phyloP scores from a whole-genome alignment of 1,140 invertebrate species.

The Bombus polaris region DNA sequence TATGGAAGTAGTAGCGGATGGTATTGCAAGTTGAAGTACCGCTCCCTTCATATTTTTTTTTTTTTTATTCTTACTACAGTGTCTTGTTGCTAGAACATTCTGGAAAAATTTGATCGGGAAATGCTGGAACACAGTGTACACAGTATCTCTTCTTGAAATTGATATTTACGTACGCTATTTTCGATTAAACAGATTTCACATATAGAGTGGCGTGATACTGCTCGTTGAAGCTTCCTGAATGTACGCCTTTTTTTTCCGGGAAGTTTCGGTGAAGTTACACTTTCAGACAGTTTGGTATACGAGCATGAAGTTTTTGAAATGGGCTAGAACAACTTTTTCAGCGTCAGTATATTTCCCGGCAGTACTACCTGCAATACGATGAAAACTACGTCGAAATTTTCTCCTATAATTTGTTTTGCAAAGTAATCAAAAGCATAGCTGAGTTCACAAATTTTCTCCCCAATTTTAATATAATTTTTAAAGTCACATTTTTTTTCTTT shows the following conservation, averaged over 20 bases:
- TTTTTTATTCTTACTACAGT: not conserved
- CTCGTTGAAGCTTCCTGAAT: conserved; percentile 30
- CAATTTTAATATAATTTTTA: conserved; percentile 1
- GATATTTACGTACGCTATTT: conserved; percentile 16
- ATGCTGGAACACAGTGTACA: not conserved
- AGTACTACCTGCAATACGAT: conserved; percentile 37
- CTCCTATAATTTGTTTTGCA: conserved; percentile 49
- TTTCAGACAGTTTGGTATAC: conserved; percentile 56
- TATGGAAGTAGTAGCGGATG: not conserved
- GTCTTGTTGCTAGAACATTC: not conserved
- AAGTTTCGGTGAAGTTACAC: conserved; percentile 58
- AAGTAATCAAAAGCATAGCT: conserved; percentile 37
- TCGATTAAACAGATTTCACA: conserved; percentile 47
- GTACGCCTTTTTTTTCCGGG: conserved; percentile 23
- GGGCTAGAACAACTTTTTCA: conserved; percentile 57
- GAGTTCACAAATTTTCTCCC: not conserved
- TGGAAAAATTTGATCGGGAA: rapidly evolving
- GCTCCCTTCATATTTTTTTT: not conserved
- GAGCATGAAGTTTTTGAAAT: conserved; percentile 49
- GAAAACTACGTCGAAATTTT: conserved; percentile 57
- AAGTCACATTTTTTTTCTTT: not conserved
- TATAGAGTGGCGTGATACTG: conserved; percentile 13
- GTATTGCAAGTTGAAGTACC: not conserved
- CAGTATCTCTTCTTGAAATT: not conserved
- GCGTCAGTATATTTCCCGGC: conserved; percentile 40